A percentile compares a stretch with the other conserved stretches of the same genome.
phyloP scores from a whole-genome alignment of 2,888 invertebrate genomes.

The Standfussiana lucernea region DNA sequence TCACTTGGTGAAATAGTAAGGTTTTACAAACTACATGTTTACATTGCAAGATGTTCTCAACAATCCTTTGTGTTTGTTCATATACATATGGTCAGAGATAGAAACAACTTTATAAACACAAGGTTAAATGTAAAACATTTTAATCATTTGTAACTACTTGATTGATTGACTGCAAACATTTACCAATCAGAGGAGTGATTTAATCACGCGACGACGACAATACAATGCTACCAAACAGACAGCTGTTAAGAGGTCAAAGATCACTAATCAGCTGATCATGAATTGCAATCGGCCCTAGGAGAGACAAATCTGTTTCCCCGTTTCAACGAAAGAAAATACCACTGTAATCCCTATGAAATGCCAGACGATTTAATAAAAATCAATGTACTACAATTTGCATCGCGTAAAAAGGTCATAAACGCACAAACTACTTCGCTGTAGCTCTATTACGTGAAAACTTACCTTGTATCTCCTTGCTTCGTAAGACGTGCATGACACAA shows the following conservation, averaged over 20 bases:
- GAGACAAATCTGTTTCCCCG: slow-evolving; percentile 35
- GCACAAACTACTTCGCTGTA: slow-evolving; percentile 49
- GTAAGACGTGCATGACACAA: slow-evolving; percentile 95
- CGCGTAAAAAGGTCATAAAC: slow-evolving; percentile 65
- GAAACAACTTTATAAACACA: slow-evolving; percentile 23
- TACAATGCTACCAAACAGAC: slow-evolving; percentile 77
- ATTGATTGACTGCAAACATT: slow-evolving; percentile 38
- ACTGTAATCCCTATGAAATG: slow-evolving; percentile 1
- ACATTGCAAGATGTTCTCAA: slow-evolving; percentile 10
- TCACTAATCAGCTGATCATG: slow-evolving; percentile 87
- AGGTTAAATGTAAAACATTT: slow-evolving; percentile 33
- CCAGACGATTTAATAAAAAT: slow-evolving; percentile 50
- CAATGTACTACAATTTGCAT: slow-evolving; percentile 67
- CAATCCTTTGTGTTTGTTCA: slow-evolving; percentile 28
- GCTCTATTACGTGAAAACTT: slow-evolving; percentile 64
- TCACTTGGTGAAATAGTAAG: background rate
- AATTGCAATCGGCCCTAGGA: slow-evolving; percentile 64
- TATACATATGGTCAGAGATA: background rate
- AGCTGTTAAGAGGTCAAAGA: slow-evolving; percentile 87
- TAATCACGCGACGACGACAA: slow-evolving; percentile 60
- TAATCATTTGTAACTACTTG: slow-evolving; percentile 16
- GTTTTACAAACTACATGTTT: background rate
- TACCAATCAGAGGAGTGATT: slow-evolving; percentile 44
- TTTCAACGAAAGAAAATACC: slow-evolving; percentile 12
- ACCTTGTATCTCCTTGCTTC: slow-evolving; percentile 96